Conservation (phyloP, 1,140 invertebrate species). For the Penaeus vannamei region DNA sequence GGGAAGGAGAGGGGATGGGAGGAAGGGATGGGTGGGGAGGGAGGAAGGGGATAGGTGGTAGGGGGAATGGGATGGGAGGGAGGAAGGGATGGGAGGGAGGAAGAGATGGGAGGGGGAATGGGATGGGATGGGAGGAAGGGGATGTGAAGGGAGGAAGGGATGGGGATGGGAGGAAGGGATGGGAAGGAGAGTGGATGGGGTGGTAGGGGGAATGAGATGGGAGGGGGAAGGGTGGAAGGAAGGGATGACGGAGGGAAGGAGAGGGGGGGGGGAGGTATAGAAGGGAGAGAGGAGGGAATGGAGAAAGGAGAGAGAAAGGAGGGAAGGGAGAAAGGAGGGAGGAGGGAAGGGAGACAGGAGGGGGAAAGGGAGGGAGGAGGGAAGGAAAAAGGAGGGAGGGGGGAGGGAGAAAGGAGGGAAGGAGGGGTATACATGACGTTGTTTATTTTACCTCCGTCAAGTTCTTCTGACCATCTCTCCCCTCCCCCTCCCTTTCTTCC, state of each 20-base stretch:
- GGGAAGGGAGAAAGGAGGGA: background rate
- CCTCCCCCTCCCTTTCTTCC: background rate
- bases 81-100: background rate
- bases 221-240: background rate
- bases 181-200: background rate
- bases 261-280: background rate
- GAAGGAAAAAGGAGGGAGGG: background rate
- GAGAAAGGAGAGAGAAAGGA: background rate
- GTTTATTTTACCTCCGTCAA: conserved; percentile 31
- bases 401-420: background rate
- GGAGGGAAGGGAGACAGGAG: conserved; percentile 2
- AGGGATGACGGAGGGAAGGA: background rate
- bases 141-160: background rate
- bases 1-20: background rate
- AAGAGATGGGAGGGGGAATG: background rate
- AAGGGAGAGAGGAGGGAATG: background rate
- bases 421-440: background rate
- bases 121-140: background rate
- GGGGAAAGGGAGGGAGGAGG: conserved; percentile 8
- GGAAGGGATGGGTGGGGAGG: background rate
- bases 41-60: background rate
- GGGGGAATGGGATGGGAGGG: background rate
- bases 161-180: background rate
- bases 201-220: background rate
- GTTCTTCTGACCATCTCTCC: background rate